A percentile compares a stretch with the other conserved stretches of the same genome.
phyloP scores from a whole-genome alignment of 2,113 vertebrate species.

The Heloderma charlesbogerti region DNA sequence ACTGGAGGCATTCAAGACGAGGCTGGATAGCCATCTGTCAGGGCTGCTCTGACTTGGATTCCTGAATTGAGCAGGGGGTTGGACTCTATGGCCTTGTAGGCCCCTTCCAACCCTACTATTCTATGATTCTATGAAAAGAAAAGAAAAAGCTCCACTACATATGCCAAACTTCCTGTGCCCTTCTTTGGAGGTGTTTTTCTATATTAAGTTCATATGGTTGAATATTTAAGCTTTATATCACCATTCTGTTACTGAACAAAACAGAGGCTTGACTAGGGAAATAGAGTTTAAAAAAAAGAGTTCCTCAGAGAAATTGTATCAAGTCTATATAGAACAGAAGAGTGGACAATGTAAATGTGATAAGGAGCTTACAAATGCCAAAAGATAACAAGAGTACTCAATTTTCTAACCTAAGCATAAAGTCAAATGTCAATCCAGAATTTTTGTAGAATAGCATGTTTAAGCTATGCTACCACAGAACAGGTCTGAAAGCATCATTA shows the following conservation, averaged over 20 bases:
- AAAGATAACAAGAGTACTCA: neutral
- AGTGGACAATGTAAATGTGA: neutral
- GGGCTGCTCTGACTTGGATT: too few relatives aligned
- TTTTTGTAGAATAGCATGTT: neutral
- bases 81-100: too few relatives aligned
- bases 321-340: neutral
- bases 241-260: neutral
- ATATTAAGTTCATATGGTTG: too few relatives aligned
- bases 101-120: too few relatives aligned
- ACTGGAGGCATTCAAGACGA: too few relatives aligned
- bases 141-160: neutral
- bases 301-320: neutral
- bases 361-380: neutral
- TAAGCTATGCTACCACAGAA: neutral
- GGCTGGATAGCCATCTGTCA: too few relatives aligned
- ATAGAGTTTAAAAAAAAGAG: neutral
- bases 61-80: too few relatives aligned
- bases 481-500: neutral
- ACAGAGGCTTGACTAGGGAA: neutral
- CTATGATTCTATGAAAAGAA: neutral
- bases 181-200: too few relatives aligned
- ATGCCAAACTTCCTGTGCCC: neutral
- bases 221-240: neutral
- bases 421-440: neutral
- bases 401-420: neutral